phyloP scores from a whole-genome alignment of 2,113 vertebrate genomes.

The Larimichthys crocea region DNA sequence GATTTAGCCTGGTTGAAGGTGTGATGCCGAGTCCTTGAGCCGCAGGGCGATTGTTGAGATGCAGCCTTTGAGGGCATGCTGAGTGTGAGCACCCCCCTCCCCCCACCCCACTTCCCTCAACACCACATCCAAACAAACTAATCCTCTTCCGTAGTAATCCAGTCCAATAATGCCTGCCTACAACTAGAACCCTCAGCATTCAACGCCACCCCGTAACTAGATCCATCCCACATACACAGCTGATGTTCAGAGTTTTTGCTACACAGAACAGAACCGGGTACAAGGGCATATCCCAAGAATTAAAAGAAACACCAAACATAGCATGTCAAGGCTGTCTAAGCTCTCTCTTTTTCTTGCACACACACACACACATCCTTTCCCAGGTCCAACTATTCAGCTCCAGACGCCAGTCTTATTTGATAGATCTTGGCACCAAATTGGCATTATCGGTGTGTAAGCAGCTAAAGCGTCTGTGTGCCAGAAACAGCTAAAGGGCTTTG shows the following conservation, averaged over 20 bases:
- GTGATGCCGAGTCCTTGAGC: conserved; percentile 62
- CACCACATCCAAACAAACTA: conserved; percentile 64
- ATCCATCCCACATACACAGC: conserved; percentile 40
- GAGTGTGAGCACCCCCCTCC: conserved; percentile 32
- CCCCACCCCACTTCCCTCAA: background rate
- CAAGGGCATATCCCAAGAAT: conserved; percentile 40
- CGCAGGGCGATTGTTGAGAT: conserved; percentile 57
- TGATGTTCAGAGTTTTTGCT: conserved; percentile 34
- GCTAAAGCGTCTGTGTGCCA: conserved; percentile 71
- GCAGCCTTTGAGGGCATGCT: conserved; percentile 52
- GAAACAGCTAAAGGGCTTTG: conserved; percentile 79
- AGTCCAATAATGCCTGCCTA: conserved; percentile 66
- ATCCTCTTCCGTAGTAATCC: conserved; percentile 77
- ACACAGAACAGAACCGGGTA: conserved; percentile 29
- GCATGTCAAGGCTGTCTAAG: conserved; percentile 54
- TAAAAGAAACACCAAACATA: conserved; percentile 51
- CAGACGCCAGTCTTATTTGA: conserved; percentile 77
- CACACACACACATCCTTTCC: conserved; percentile 34
- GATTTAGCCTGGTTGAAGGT: conserved; percentile 61
- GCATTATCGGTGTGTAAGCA: conserved; percentile 80
- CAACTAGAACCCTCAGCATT: conserved; percentile 54
- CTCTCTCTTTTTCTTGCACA: conserved; percentile 43
- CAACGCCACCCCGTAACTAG: conserved; percentile 40
- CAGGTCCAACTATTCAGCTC: conserved; percentile 69
- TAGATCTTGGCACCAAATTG: conserved; percentile 82